Base-by-base conservation (phyloP, 1,140 invertebrate genomes). In the Oncopodura yosiiana region DNA sequence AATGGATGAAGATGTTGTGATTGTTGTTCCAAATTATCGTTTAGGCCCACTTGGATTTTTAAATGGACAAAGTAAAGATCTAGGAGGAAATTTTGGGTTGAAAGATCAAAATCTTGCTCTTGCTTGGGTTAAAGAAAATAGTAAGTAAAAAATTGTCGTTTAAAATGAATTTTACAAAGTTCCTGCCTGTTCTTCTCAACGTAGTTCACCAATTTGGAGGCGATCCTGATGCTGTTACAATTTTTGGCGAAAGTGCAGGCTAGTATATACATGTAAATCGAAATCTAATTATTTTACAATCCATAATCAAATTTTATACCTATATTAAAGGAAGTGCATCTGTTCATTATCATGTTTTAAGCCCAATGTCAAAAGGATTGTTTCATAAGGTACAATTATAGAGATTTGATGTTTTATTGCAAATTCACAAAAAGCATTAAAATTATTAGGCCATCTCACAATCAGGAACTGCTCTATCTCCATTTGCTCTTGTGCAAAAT, bases 221-320 rank as follows among this genome's bases (percentile, higher is more conserved):
- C 0, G 93, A 95, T 72, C 85, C 87, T 6, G 78, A 88, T 60
- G 91, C 91, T 65, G 82, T 98, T 14, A 97, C 93, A 1, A 73
- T 98, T 14, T 94, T 96, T 68, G 93, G 93, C 9, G 93, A 97
- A 71, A 92, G 87, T 60, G 92, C 93, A 12, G 94, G 94, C 6
- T 8, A 34, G n/a, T n/a, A n/a, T n/a, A n/a, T n/a, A n/a, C n/a
- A n/a, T n/a, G n/a, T n/a, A n/a, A n/a, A n/a, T n/a, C n/a, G n/a
- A n/a, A n/a, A n/a, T n/a, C n/a, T n/a, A n/a, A n/a, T n/a, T n/a
- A n/a, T n/a, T n/a, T n/a, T n/a, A n/a, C n/a, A n/a, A n/a, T n/a
- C n/a, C n/a, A n/a, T n/a, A n/a, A n/a, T n/a, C n/a, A n/a, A n/a
- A n/a, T n/a, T n/a, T n/a, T n/a, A n/a, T n/a, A n/a, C n/a, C n/a